These are phyloP conservation scores for Sapayoa aenigma DNA, from an alignment of 2,113 vertebrate species.

Conservation along the genomic window DNA sequence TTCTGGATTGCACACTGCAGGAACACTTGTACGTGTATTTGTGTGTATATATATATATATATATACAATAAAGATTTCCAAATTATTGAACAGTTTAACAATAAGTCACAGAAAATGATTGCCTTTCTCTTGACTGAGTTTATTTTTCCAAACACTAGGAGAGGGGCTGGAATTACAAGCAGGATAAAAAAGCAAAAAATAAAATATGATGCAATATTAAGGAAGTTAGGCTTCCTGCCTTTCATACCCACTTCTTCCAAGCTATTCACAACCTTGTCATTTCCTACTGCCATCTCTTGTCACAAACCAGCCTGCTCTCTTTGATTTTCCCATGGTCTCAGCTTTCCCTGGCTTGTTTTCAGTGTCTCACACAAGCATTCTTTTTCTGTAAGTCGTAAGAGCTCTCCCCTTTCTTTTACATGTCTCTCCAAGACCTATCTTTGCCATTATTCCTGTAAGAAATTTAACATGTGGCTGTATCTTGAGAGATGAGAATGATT, in stretches of 20 bases:
- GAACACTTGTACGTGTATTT: background rate
- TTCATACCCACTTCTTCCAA: conserved; percentile 49
- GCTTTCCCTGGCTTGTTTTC: conserved; percentile 9
- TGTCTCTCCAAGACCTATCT: background rate
- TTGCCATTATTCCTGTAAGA: background rate
- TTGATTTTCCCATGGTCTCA: conserved; percentile 52
- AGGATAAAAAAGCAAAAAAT: conserved; percentile 24
- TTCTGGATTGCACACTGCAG: background rate
- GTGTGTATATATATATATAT: no score
- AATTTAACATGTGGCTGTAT: background rate
- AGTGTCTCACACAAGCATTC: background rate
- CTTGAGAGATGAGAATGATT: background rate
- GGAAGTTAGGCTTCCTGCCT: conserved; percentile 62
- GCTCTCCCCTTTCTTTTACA: background rate
- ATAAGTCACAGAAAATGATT: background rate
- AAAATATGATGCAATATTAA: conserved; percentile 51
- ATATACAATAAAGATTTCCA: background rate
- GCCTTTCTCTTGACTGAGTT: background rate
- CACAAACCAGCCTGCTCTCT: conserved; percentile 11
- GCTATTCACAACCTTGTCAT: conserved; percentile 51
- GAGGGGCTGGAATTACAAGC: background rate
- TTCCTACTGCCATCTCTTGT: conserved; percentile 46
- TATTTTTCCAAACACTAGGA: background rate
- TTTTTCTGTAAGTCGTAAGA: background rate
- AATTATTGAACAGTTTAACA: background rate